Evolutionary conservation across 2,113 vertebrate species (phyloP), one percentile per base, ranked within the genome.

Genomic region (Haemorhous mexicanus): DNA sequence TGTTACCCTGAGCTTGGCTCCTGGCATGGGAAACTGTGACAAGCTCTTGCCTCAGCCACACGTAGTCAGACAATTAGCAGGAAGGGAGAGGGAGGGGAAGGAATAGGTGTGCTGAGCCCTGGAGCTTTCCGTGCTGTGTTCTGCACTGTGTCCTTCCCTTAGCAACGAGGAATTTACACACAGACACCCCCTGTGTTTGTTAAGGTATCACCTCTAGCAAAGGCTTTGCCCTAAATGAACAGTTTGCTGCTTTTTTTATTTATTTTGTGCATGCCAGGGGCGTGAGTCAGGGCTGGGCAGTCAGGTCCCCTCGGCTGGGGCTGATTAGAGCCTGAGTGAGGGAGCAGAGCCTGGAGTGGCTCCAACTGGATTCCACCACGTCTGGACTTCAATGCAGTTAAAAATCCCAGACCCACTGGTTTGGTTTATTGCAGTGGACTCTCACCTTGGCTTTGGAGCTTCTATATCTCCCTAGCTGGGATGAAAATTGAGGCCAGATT

Each of bases 101-200:
- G 49, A 93, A 95, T 86, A 95, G 95, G 95, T 95, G 88, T 92
- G 91, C 72, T 61, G 64, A 92, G 88, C 80, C 77, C 70, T 39
- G 47, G n/a, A 83, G 94, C 78, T 94, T 70, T 96, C 62, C 19
- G 0, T 73, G 16, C 73, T 33, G 52, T 4, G 0, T 27, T 15
- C 33, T 21, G 32, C 21, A 32, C 53, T 33, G 30, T 67, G 64
- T 79, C 46, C 55, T 96, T 73, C 84, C 90, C 90, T 56, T 94
- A 58, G 87, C 68, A 90, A 87, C 43, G 0, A 6, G n/a, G 62
- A 32, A 55, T 85, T 64, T 66, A 55, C 53, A 69, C 17, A 37
- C 49, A 80, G 35, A 67, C 64, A 44, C 63, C 93, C 73, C 68
- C 63, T 69, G 43, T 50, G 19, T 61, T 77, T 90, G 56, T 44